Evolutionary conservation across 2,888 invertebrate genomes (phyloP).

Genomic region (Xestia sexstrigata): DNA sequence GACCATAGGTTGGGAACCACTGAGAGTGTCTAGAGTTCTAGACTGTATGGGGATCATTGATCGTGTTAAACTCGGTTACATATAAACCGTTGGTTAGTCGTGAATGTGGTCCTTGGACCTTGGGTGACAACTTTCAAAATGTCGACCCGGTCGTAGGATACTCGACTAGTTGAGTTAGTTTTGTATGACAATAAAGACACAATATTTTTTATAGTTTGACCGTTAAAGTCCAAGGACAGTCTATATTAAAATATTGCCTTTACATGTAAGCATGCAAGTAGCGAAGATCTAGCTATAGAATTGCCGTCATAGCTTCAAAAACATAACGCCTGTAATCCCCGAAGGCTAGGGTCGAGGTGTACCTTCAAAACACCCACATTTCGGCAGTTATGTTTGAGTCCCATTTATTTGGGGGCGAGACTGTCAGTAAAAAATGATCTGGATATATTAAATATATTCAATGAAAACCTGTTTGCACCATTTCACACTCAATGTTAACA

Average conservation of each 20-base stretch:
- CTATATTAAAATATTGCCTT: neutral
- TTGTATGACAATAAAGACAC: neutral
- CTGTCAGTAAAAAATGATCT: neutral
- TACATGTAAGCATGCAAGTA: neutral
- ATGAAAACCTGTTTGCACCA: slow-evolving; percentile 10
- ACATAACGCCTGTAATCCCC: neutral
- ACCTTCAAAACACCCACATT: neutral
- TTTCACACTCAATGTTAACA: neutral
- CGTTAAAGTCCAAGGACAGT: neutral
- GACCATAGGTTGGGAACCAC: too few species aligned
- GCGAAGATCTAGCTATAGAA: too few species aligned
- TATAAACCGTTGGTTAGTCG: neutral
- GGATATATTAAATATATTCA: neutral
- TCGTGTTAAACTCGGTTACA: neutral
- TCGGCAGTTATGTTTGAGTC: neutral
- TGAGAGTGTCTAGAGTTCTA: neutral
- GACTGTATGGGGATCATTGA: neutral
- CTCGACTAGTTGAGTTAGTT: neutral
- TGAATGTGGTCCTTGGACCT: neutral
- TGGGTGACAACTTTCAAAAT: slow-evolving; percentile 7
- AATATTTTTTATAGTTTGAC: neutral
- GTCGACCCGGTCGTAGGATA: neutral
- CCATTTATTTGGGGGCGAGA: too few species aligned
- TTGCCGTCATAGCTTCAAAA: too few species aligned
- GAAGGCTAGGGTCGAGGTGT: neutral